A percentile compares a stretch with the other conserved stretches of the same genome.
These are phyloP conservation scores for Pipistrellus kuhlii DNA, from an alignment of 2,797 vertebrate species.

Conservation along the genomic window DNA sequence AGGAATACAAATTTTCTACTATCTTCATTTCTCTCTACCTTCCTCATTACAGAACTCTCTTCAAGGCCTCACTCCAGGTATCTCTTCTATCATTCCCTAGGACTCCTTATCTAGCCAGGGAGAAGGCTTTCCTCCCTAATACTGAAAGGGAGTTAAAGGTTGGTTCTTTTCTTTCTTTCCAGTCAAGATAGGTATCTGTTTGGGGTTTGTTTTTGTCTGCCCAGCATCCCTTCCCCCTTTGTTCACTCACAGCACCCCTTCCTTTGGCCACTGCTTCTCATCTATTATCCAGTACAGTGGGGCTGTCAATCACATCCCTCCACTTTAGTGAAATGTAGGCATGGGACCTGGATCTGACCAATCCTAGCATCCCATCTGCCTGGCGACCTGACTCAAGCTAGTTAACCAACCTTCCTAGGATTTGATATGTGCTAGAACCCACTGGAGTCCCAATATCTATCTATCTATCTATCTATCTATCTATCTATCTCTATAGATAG, in stretches of 20 bases:
- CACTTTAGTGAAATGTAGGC: not conserved
- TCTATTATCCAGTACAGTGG: not conserved
- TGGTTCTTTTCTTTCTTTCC: not conserved
- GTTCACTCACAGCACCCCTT: not conserved
- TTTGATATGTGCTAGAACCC: too few relatives aligned
- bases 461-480: too few relatives aligned
- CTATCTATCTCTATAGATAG: too few relatives aligned
- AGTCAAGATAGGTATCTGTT: not conserved
- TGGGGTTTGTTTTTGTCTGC: not conserved
- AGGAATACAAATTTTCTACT: too few relatives aligned
- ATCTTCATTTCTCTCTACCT: not conserved
- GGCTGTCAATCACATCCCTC: not conserved
- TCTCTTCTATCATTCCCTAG: not conserved
- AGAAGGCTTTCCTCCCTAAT: not conserved
- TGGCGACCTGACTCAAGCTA: not conserved
- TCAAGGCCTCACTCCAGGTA: not conserved
- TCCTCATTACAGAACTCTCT: not conserved
- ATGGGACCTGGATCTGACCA: not conserved
- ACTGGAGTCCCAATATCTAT: too few relatives aligned
- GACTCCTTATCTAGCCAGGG: not conserved
- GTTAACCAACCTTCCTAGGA: not conserved
- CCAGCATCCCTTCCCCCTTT: not conserved
- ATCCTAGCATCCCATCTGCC: not conserved
- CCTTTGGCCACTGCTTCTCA: not conserved
- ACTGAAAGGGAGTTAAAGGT: not conserved